These are phyloP conservation scores for Rhopalosiphum maidis DNA, from an alignment of 1,140 invertebrate genomes.

Conservation along the genomic window DNA sequence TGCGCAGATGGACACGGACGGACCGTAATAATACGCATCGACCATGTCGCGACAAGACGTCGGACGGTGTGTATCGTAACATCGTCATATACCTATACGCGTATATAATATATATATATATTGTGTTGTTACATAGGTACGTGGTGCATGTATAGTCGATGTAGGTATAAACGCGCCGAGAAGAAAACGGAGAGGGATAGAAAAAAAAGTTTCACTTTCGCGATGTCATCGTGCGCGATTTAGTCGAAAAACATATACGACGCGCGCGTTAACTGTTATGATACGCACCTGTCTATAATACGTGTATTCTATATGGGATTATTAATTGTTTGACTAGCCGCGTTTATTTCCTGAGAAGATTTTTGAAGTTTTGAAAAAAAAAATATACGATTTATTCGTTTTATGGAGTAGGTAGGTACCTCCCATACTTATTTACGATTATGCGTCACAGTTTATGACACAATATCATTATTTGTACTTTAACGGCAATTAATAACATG, in stretches of 20 bases:
- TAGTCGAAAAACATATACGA: background rate
- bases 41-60: background rate
- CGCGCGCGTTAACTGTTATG: background rate
- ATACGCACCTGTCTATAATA: background rate
- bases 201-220: conserved; percentile 10
- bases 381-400: too few relatives aligned
- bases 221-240: background rate
- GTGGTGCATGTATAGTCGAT: background rate
- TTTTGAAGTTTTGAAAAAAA: too few relatives aligned
- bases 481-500: too few relatives aligned
- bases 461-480: too few relatives aligned
- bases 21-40: background rate
- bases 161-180: background rate
- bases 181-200: background rate
- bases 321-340: background rate
- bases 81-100: background rate
- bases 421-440: too few relatives aligned
- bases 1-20: background rate
- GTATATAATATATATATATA: background rate
- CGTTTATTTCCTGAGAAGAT: too few relatives aligned
- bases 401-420: too few relatives aligned
- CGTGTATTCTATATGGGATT: background rate
- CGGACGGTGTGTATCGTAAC: background rate
- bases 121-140: background rate
- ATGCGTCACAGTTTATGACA: too few relatives aligned